Base-by-base conservation (phyloP, 2,113 vertebrate species). In the Atrichornis clamosus region DNA sequence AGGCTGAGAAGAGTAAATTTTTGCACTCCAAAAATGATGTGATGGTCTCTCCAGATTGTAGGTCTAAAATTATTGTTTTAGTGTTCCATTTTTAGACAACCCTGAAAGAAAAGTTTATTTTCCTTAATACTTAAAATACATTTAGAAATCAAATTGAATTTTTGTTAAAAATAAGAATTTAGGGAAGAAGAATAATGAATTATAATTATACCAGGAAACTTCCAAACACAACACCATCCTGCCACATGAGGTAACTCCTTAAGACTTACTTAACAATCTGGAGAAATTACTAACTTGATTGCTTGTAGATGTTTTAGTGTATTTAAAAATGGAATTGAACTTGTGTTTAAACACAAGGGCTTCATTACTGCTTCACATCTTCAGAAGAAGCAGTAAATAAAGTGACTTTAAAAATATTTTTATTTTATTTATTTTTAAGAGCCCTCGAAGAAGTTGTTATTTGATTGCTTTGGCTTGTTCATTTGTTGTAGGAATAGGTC, bases 401-500 rank as follows among this genome's bases (percentile, higher is more conserved):
- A 72, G 1, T 5, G 7, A 4, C 42, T 63, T 69, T 27, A 0
- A 35, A 62, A 83, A 15, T 17, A 39, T 10, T 56, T 78, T 32
- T 17, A 13, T 37, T 52, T 76, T 8, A 41, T 35, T 63, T 70
- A 32, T 5, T 42, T 52, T 59, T 12, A 58, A 44, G 18, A 33
- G 6, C 5, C 4, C 3, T 68, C 42, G 37, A 46, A 69, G 35
- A 69, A 13, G 2, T 28, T 32, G 10, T 12, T 44, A 2, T 50
- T 86, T 35, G 4, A 4, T 14, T 20, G 3, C 3, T 52, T 73
- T 69, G 53, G 7, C 41, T 75, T 53, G 26, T 23, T 41, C 30
- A 5, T 24, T 46, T 50, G 1, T 44, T 42, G 1, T 3, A 5
- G 3, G 3, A 23, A 5, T 5, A 9, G 2, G 4, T 2, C 4